Base-by-base conservation (phyloP, 30 jellyfish, hydroid and myxozoan species). In the Catostylus mosaicus region DNA sequence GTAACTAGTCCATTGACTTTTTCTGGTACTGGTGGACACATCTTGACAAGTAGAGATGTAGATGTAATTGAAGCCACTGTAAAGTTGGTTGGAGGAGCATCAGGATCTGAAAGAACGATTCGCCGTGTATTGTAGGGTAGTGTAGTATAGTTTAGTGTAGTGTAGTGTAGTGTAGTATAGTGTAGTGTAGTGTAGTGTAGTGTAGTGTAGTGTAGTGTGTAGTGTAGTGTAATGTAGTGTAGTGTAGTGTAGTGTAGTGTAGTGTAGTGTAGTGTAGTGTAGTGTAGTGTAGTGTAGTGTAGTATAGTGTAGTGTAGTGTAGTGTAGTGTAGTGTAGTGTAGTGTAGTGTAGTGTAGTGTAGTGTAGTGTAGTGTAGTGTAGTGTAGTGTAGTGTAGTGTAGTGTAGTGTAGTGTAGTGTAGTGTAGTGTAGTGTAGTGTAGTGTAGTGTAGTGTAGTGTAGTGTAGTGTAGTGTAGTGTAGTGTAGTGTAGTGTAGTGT, bases 11-110 rank as follows among this genome's bases (percentile, higher is more conserved):
- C 80, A 36, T 68, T 68, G 2, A 38, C 80, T 22, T 68, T 24
- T 1, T 68, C 64, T 1, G 1, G 19, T 7, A 24, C 43, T 0
- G 80, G 80, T 32, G 27, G 36, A 20, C 80, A 68, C 64, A 68
- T 36, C 22, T 68, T 24, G 64, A 37, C 59, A 20, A 23, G 2
- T 1, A 68, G 36, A 3, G 80, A 68, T 23, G 63, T 33, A 26
- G 63, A 33, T 1, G 66, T n/a, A 38, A 7, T 37, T 36, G 59
- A 43, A 18, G 19, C 4, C 8, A n/a, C 80, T 37, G 80, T 34
- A 9, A 68, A 34, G 45, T 68, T 68, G 1, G 64, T 37, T 3
- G 80, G 80, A 23, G 80, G 64, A 18, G 65, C 64, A 36, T 68
- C 65, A 1, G 80, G 80, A 68, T 30, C 80, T 68, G 34, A 29